phyloP scores from a whole-genome alignment of 2,888 invertebrate species.

The Nomada ferruginata region DNA sequence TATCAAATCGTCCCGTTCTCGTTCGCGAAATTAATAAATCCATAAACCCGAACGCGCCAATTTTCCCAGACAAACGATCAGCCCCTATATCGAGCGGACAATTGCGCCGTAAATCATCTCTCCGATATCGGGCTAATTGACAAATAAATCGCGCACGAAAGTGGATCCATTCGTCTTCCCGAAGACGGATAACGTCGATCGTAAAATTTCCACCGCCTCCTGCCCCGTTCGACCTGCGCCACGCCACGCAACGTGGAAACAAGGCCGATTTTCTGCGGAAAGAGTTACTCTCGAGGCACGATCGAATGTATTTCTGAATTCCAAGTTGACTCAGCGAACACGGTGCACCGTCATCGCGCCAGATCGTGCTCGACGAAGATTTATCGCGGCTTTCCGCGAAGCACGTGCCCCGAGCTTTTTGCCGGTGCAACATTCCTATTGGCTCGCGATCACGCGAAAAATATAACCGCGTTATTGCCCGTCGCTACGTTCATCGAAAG shows the following conservation, averaged over 20 bases:
- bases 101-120: slow-evolving; percentile 46
- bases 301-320: slow-evolving; percentile 59
- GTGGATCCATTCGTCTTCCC: slow-evolving; percentile 42
- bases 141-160: slow-evolving; percentile 45
- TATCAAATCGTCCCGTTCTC: background rate
- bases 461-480: slow-evolving; percentile 56
- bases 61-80: slow-evolving; percentile 15
- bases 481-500: slow-evolving; percentile 37
- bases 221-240: background rate
- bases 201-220: slow-evolving; percentile 33
- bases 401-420: slow-evolving; percentile 70
- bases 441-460: slow-evolving; percentile 36
- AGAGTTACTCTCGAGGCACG: slow-evolving; percentile 24
- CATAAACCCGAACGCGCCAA: slow-evolving; percentile 27
- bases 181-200: slow-evolving; percentile 41
- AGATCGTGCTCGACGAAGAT: slow-evolving; percentile 68
- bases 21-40: slow-evolving; percentile 25
- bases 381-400: slow-evolving; percentile 67
- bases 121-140: slow-evolving; percentile 39
- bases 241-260: slow-evolving; percentile 10
- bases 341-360: slow-evolving; percentile 66
- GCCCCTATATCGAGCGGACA: slow-evolving; percentile 17
- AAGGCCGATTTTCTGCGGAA: slow-evolving; percentile 28
- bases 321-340: slow-evolving; percentile 64
- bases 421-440: slow-evolving; percentile 63